Conservation (phyloP, 2,113 vertebrate species). For the Theristicus caerulescens region DNA sequence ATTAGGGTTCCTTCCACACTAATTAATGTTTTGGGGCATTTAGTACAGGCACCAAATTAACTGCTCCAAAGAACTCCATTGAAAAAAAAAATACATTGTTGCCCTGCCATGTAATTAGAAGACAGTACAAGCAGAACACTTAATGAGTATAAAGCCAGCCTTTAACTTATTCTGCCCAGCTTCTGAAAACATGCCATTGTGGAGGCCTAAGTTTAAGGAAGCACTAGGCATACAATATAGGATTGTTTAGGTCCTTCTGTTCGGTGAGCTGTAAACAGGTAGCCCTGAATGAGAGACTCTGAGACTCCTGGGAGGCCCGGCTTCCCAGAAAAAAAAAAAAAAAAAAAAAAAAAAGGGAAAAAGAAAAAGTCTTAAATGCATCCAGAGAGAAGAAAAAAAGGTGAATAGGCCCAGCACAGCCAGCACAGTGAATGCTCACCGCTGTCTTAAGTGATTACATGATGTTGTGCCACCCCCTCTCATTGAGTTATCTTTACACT, state of each 20-base stretch:
- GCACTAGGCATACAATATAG: slow-evolving; percentile 86
- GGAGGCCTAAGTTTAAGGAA: slow-evolving; percentile 86
- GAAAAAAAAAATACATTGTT: slow-evolving; percentile 91
- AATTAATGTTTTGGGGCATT: slow-evolving; percentile 94
- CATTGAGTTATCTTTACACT: slow-evolving; percentile 96
- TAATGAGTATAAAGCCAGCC: slow-evolving; percentile 90
- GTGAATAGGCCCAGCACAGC: slow-evolving; percentile 80
- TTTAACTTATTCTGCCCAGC: slow-evolving; percentile 79
- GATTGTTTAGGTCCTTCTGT: slow-evolving; percentile 88
- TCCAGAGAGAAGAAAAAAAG: slow-evolving; percentile 75
- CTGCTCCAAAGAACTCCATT: slow-evolving; percentile 91
- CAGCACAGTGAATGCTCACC: slow-evolving; percentile 76
- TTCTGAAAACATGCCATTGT: slow-evolving; percentile 83
- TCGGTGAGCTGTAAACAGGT: slow-evolving; percentile 90
- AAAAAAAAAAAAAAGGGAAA: slow-evolving; percentile 52
- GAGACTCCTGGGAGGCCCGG: slow-evolving; percentile 90
- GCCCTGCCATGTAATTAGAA: slow-evolving; percentile 89
- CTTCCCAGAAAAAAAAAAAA: slow-evolving; percentile 84
- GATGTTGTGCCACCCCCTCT: slow-evolving; percentile 82
- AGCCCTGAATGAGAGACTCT: slow-evolving; percentile 89
- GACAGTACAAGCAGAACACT: slow-evolving; percentile 88
- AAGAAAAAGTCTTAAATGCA: slow-evolving; percentile 76
- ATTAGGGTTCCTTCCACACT: slow-evolving; percentile 96
- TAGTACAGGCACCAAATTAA: slow-evolving; percentile 95
- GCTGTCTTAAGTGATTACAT: slow-evolving; percentile 89